Base-by-base conservation (phyloP, 2,113 vertebrate genomes). In the Tiliqua scincoides region DNA sequence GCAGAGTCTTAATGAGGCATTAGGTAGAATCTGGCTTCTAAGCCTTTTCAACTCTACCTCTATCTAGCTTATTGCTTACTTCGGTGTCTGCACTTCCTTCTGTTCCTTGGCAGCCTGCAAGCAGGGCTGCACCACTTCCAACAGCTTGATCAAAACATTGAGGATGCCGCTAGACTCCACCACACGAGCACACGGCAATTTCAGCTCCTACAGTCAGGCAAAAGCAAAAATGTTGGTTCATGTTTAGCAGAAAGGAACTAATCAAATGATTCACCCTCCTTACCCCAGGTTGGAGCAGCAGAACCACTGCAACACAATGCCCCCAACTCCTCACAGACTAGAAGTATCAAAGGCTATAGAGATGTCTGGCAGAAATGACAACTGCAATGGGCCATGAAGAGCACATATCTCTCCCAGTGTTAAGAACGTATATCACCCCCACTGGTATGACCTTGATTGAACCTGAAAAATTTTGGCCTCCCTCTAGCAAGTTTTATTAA, bases 91-190 rank as follows among this genome's bases (percentile, higher is more conserved):
- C 78, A 98, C 97, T 80, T 98, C 98, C 93, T 98, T 98, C 93
- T 98, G 98, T 89, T 99, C 98, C 92, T 98, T 98, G 85, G 98
- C 98, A 18, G 98, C 98, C 91, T 98, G 98, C 63, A 99, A 93
- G 89, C 98, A 98, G 54, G 98, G 98, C 91, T 99, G 98, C 85
- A 98, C 98, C 87, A 99, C 98, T 92, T 99, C 98, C 81, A 99
- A 96, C 57, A 99, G 96, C 93, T 99, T 99, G 73, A 98, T 98
- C 87, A 99, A 93, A 83, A 99, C 97, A 86, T 97, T 96, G 85
- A 99, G 97, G 88, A 99, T 98, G 21, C 98, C 97, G 89, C 98
- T 99, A 37, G 95, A 98, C 93, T 99, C 98, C 76, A 99, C 97
- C 27, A 99, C 97, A 89, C 96, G 95, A 86, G 98, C 98, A 91